Percentiles rank a stretch among this genome's conserved stretches.
Conservation (phyloP, 2,888 invertebrate species). For the Hyposoter dolosus region DNA sequence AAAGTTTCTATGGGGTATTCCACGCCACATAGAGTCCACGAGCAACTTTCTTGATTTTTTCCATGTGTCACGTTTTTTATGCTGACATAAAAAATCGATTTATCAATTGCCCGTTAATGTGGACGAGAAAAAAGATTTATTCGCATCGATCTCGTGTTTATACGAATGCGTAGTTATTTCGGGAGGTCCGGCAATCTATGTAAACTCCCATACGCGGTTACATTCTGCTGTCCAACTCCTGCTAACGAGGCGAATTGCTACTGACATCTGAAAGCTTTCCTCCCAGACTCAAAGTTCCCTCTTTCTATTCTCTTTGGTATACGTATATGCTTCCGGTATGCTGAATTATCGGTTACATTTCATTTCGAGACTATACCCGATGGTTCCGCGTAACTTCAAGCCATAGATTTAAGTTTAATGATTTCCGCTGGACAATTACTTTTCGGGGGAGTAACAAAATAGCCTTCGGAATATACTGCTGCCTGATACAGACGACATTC, state of each 20-base stretch:
- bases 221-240: slow-evolving; percentile 41
- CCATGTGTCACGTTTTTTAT: too few species aligned
- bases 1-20: neutral
- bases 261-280: slow-evolving; percentile 77
- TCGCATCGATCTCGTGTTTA: neutral
- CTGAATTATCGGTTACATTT: slow-evolving; percentile 69
- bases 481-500: slow-evolving; percentile 11
- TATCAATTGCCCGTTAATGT: neutral
- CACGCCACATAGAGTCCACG: neutral
- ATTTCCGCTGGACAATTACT: slow-evolving; percentile 82
- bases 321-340: slow-evolving; percentile 34
- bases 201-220: slow-evolving; percentile 44
- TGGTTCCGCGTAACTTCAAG: slow-evolving; percentile 49
- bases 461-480: slow-evolving; percentile 74
- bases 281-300: slow-evolving; percentile 69
- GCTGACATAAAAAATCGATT: too few species aligned
- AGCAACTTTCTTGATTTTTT: too few species aligned
- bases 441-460: slow-evolving; percentile 72
- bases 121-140: neutral
- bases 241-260: slow-evolving; percentile 75
- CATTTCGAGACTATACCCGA: slow-evolving; percentile 16
- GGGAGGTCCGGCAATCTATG: slow-evolving; percentile 31
- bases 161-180: neutral
- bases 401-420: slow-evolving; percentile 83
- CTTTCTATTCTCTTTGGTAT: slow-evolving; percentile 68